Evolutionary conservation across 2,113 vertebrate species (phyloP), one percentile per base, ranked within the genome.

Genomic region (Zapornia atra): DNA sequence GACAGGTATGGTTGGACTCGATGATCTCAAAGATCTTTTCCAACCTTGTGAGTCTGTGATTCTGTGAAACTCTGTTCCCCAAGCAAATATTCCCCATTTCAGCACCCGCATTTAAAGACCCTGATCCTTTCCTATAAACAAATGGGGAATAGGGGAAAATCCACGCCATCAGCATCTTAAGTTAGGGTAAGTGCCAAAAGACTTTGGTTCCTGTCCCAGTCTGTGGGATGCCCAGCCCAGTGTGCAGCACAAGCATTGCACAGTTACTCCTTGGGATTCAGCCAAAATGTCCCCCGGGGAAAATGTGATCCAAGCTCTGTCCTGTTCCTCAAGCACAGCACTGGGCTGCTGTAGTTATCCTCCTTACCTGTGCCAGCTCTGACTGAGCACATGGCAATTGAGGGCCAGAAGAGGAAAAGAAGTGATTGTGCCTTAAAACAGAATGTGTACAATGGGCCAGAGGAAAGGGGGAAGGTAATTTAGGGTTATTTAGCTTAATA

Each of bases 331-430:
- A 48, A 19, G n/a, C 16, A 12, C 31, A 16, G 66, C 34, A 50
- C 82, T 5, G 31, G 44, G 42, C 19, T 44, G 19, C n/a, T 29
- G 22, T 5, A 19, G 14, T 78, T 50, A 22, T n/a, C 20, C 31
- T 48, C 16, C 40, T 71, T 54, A 28, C 10, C 46, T 3, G 1
- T 15, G 18, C 16, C 20, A 77, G 25, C 17, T 86, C 59, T 0
- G 0, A 34, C 25, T 28, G 48, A 69, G 42, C 17, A 64, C 22
- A 44, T 0, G 0, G 9, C 12, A 61, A 3, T 7, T 7, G 6
- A 60, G 28, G 24, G 38, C 34, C 28, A 57, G 81, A 60, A 77
- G 12, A 29, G 9, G 11, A 89, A 24, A 15, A 63, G 24, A 60
- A 71, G 17, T 50, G 34, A 38, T 68, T 86, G 15, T 78, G 12